Base-by-base conservation (phyloP, 2,797 vertebrate genomes). In the Simalia tracyae region DNA sequence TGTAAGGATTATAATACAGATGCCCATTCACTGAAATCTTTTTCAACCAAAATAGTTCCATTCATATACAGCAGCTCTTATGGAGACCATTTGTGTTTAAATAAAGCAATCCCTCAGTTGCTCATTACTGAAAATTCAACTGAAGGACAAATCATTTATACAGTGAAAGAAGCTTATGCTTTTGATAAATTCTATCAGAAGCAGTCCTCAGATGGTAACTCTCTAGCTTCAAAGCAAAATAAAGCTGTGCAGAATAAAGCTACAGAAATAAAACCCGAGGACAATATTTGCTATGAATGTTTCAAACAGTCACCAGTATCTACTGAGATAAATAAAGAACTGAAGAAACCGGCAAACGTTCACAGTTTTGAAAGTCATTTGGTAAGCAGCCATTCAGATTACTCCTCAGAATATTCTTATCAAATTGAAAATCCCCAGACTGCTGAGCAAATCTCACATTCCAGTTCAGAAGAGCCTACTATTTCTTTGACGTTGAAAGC, bases 401-500 rank as follows among this genome's bases (percentile, higher is more conserved):
- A 28, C 46, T 57, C 89, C 64, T 84, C 90, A 28, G 36, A 91
- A 84, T 17, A 57, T 60, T 61, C 4, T 4, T 31, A 46, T 64
- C 87, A 56, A 89, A 56, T 22, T 66, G 36, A 56, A 28, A 81
- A 50, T 90, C 28, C 72, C 15, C 84, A 87, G n/a, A 60, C 54
- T 28, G 1, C 59, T n/a, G 90, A 92, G 36, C 54, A 84, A 54
- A 84, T 24, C 81, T 84, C 36, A 10, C 56, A 8, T 22, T 4
- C 85, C 56, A 54, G 28, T 64, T 91, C 91, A 31, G 88, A 36
- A 54, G 76, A 63, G 15, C 24, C 91, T 60, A 46, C 61, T 61
- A 92, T 89, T 57, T 86, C 88, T 54, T 63, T 92, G 61, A 66
- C 72, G 42, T 5, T 92, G 36, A 72, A 93, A 92, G 42, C 91